These are phyloP conservation scores for Drosophila monieri DNA, from an alignment of 2,888 invertebrate species.

Conservation along the genomic window DNA sequence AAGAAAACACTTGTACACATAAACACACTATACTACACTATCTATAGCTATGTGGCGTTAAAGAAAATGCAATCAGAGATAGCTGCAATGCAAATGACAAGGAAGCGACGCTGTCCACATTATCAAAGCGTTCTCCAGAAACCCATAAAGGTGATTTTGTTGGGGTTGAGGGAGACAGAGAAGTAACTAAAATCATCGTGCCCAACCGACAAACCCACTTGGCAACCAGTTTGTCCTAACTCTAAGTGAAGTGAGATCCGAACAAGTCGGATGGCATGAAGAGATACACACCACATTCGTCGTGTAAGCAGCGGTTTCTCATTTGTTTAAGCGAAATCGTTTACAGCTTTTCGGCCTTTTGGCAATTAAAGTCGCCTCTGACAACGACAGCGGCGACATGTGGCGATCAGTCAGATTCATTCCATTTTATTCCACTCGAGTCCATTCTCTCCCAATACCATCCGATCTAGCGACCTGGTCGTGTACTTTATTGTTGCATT, in stretches of 20 bases:
- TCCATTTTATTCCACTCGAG: not conserved
- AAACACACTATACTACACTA: no score
- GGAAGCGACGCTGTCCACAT: no score
- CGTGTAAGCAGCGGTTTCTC: conserved; percentile 45
- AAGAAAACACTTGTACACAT: no score
- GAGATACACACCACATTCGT: conserved; percentile 5
- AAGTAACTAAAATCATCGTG: not conserved
- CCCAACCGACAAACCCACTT: not conserved
- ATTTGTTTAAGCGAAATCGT: conserved; percentile 64
- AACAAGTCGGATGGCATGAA: not conserved
- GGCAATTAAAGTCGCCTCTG: conserved; percentile 51
- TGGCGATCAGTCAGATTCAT: conserved; percentile 47
- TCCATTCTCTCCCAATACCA: not conserved
- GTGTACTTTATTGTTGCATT: conserved; percentile 38
- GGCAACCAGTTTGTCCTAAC: conserved; percentile 2
- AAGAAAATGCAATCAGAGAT: no score
- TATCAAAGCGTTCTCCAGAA: not conserved
- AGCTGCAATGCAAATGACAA: no score
- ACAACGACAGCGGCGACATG: conserved; percentile 47
- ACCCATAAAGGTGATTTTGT: not conserved
- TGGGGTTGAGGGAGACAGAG: not conserved
- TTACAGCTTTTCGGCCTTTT: conserved; percentile 58
- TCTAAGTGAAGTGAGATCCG: not conserved
- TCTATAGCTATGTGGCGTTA: no score
- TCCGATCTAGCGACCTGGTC: not conserved